Evolutionary conservation across 2,113 vertebrate genomes (phyloP), one percentile per base, ranked within the genome.

Genomic region (Hiodon alosoides): DNA sequence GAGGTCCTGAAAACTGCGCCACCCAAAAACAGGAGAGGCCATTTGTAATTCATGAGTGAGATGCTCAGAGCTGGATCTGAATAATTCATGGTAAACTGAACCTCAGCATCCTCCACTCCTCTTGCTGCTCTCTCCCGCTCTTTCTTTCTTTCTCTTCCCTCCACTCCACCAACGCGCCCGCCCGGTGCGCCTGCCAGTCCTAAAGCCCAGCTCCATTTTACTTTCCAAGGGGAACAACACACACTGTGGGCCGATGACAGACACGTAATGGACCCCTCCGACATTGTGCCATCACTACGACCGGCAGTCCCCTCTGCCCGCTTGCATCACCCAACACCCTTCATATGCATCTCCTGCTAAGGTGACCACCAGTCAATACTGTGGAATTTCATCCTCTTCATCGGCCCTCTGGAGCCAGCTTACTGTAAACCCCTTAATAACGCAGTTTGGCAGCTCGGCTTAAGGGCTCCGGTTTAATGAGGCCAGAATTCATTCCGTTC

Each of bases 81-180:
- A 78, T 78, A 68, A 78, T 78, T 73, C 5, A 78, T 58, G 54
- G 76, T 69, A 73, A 78, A 48, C 64, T 17, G 71, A 73, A 50
- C 55, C 76, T 31, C 31, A 3, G 54, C 7, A 16, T 66, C 13
- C 47, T 61, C 46, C 51, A 10, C 65, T 31, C 31, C 16, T 52
- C 59, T 55, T 7, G 31, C 11, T 50, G n/a, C 13, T 3, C 46
- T 16, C 69, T 62, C 64, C n/a, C 13, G 61, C 13, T 11, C 51
- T 47, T 51, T 48, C 58, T 70, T 17, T 57, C 69, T 16, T 7
- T 53, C 57, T 17, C 73, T 53, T 48, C 11, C 55, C 46, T 59
- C 14, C 7, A 47, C 59, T 47, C 31, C 31, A 31, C 31, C 31
- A 31, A 31, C 31, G 31, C 31, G 31, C 31, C 31, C 31, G 31